Percentiles rank a stretch among this genome's conserved stretches.
phyloP scores from a whole-genome alignment of 2,113 vertebrate genomes.

The Tylochromis polylepis region DNA sequence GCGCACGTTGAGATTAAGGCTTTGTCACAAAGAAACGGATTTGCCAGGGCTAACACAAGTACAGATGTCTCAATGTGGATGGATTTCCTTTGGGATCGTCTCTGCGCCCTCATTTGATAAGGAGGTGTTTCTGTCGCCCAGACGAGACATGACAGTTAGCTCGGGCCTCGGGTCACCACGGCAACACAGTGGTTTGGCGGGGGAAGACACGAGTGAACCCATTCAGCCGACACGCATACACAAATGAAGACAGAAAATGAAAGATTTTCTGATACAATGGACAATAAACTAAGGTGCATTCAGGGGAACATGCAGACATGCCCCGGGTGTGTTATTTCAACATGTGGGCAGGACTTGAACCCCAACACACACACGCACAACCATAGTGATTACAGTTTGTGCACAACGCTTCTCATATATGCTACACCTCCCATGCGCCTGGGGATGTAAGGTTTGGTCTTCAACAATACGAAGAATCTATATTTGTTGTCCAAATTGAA shows the following conservation, averaged over 20 bases:
- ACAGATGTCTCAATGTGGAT: constrained; percentile 65
- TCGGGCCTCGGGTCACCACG: constrained; percentile 17
- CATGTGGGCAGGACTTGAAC: neutral
- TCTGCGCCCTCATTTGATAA: constrained; percentile 45
- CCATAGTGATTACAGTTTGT: neutral
- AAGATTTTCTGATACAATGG: neutral
- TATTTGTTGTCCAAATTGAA: neutral
- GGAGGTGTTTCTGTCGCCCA: constrained; percentile 37
- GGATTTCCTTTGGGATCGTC: constrained; percentile 67
- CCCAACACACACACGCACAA: neutral
- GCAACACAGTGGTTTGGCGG: constrained; percentile 25
- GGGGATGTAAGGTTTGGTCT: neutral
- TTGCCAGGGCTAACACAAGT: constrained; percentile 61
- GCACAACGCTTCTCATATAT: neutral
- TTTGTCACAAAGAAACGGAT: constrained; percentile 67
- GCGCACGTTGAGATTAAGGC: constrained; percentile 62
- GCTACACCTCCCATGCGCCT: neutral
- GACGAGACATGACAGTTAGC: constrained; percentile 20
- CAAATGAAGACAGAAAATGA: neutral
- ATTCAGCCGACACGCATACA: neutral
- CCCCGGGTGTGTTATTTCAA: neutral
- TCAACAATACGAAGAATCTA: neutral
- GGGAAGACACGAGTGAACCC: neutral
- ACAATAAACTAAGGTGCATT: neutral
- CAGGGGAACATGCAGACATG: neutral